phyloP scores from a whole-genome alignment of 2,113 vertebrate genomes.

The Gorsachius goisagi region DNA sequence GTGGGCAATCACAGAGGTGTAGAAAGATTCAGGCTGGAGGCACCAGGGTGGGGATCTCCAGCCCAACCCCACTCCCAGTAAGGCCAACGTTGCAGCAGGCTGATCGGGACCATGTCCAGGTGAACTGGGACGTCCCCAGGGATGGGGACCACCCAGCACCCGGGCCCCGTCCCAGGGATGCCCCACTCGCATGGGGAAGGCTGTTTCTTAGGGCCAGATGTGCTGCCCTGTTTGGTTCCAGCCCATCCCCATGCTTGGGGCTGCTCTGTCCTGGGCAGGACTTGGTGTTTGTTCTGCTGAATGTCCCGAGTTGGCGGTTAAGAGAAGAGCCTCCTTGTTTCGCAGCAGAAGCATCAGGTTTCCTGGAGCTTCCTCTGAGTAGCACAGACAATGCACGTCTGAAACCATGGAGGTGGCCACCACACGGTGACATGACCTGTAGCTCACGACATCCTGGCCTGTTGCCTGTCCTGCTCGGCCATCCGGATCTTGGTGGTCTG shows the following conservation, averaged over 20 bases:
- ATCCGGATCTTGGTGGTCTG: not conserved
- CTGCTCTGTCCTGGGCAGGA: not conserved
- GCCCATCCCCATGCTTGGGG: not conserved
- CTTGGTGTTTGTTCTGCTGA: not conserved
- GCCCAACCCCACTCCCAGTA: rapidly evolving
- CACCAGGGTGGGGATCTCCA: not conserved
- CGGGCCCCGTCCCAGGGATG: not conserved
- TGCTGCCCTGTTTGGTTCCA: not conserved
- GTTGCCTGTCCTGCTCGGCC: not conserved
- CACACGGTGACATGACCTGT: rapidly evolving
- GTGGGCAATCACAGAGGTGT: not conserved
- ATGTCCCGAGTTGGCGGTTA: not conserved
- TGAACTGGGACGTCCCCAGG: rapidly evolving
- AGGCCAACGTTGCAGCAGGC: not conserved
- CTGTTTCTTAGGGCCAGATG: not conserved
- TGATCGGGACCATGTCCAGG: rapidly evolving
- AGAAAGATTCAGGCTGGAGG: not conserved
- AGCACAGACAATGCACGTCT: rapidly evolving
- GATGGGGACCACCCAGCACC: not conserved
- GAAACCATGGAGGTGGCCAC: not conserved
- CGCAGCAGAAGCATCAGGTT: not conserved
- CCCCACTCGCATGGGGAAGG: rapidly evolving
- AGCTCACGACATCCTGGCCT: not conserved
- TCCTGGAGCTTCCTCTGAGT: not conserved
- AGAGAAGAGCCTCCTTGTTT: not conserved